Evolutionary conservation across 2,797 vertebrate species (phyloP), one percentile per base, ranked within the genome.

Genomic region (Synanceia verrucosa): DNA sequence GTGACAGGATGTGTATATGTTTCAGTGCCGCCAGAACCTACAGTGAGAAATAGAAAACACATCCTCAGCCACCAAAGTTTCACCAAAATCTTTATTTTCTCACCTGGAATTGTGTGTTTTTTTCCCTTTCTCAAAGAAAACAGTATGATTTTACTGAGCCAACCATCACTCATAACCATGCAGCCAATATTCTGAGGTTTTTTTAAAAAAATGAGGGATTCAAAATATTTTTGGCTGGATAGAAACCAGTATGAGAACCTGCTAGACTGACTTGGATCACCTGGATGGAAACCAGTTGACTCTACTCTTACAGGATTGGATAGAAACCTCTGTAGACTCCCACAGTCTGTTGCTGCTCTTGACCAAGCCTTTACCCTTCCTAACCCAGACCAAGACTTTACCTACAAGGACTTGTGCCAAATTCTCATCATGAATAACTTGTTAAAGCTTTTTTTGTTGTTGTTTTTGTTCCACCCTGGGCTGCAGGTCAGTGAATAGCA

Each of bases 21-120:
- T 73, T 72, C 73, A 64, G 56, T 28, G 8, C 28, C 18, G 48
- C 47, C 37, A 26, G 59, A 76, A 58, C 21, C 29, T 46, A 19
- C 43, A 51, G 23, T 39, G 28, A 34, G 33, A 46, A 51, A 44
- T 24, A 41, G 21, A 34, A 16, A 59, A 64, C 36, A 48, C 63
- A 61, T 76, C 70, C 26, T 67, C 41, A 64, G 55, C 73, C 82
- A 77, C 79, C 84, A 88, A 88, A 86, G 74, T 72, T 71, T 67
- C 60, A 72, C 37, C 51, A 34, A 52, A 73, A 56, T 21, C 1
- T 65, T 44, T 0, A 47, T 46, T 78, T 70, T 47, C 12, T 41
- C 34, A 41, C 41, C 6, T 55, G 65, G 44, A 59, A 37, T 19
- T 29, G 16, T 14, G 24, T 23, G 28, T 63, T 41, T 31, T 31